Conservation (phyloP, 2,888 invertebrate genomes). For the Mimumesa dahlbomi region DNA sequence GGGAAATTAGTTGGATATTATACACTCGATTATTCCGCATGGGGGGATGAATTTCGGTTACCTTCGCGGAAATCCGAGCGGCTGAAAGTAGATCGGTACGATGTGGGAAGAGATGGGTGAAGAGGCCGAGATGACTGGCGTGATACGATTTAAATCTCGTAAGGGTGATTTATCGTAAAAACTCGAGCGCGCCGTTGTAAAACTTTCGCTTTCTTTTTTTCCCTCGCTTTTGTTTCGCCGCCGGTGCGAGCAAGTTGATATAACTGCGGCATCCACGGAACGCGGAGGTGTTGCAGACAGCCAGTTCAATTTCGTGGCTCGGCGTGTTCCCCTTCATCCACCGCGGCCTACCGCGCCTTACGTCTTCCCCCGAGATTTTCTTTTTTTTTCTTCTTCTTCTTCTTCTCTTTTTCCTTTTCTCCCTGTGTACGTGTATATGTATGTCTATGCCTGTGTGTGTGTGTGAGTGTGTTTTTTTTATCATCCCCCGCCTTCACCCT, state of each 20-base stretch:
- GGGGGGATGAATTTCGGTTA: too few relatives aligned
- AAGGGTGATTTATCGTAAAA: conserved; percentile 51
- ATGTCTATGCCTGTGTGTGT: too few relatives aligned
- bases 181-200: conserved; percentile 12
- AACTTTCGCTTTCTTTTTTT: conserved; percentile 27
- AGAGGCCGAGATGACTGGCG: too few relatives aligned
- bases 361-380: conserved; percentile 11
- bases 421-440: too few relatives aligned
- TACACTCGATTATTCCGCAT: too few relatives aligned
- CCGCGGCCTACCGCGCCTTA: conserved; percentile 27
- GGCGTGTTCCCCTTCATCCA: conserved; percentile 38
- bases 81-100: background rate
- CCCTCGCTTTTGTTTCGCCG: conserved; percentile 23
- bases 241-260: conserved; percentile 37
- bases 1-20: too few relatives aligned
- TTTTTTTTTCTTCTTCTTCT: background rate
- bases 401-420: background rate
- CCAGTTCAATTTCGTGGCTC: conserved; percentile 55
- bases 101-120: too few relatives aligned
- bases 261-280: conserved; percentile 34
- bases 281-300: conserved; percentile 43
- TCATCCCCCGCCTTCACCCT: conserved; percentile 21
- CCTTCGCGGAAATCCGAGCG: too few relatives aligned
- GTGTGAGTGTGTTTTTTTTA: background rate
- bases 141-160: conserved; percentile 47